phyloP scores from a whole-genome alignment of 2,888 invertebrate genomes.

The Synergus itoensis region DNA sequence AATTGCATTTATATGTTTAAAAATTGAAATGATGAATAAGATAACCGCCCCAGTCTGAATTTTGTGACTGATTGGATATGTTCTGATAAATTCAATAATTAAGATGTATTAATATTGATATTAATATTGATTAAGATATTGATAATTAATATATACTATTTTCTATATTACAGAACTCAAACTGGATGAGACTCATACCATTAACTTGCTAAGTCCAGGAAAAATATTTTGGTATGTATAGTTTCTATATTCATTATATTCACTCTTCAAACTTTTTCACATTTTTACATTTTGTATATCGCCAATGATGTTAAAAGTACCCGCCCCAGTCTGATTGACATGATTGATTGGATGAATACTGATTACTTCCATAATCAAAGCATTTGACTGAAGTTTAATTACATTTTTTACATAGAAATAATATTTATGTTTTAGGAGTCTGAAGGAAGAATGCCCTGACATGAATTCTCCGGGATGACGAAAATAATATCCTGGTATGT shows the following conservation, averaged over 20 bases:
- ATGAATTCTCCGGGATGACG: too few species aligned
- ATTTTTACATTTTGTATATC: background rate
- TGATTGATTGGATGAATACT: constrained; percentile 29
- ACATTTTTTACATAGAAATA: background rate
- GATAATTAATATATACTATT: too few species aligned
- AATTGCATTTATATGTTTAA: too few species aligned
- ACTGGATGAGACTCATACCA: background rate
- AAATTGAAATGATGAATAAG: background rate
- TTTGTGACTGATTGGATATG: constrained; percentile 6
- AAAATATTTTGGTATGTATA: background rate
- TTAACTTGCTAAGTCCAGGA: background rate
- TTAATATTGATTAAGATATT: too few species aligned
- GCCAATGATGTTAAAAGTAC: constrained; percentile 3
- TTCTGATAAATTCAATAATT: constrained; percentile 20
- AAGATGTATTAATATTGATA: too few species aligned
- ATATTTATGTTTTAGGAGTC: background rate
- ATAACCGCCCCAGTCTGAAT: constrained; percentile 29
- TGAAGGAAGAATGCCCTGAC: too few species aligned
- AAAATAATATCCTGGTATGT: too few species aligned
- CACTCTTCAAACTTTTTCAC: background rate
- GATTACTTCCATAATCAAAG: background rate
- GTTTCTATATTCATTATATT: background rate
- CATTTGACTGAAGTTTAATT: background rate
- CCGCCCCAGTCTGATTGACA: constrained; percentile 36
- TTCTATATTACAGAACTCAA: background rate